A percentile compares a stretch with the other conserved stretches of the same genome.
phyloP scores from a whole-genome alignment of 2,888 invertebrate genomes.

The Argynnis bischoffii region DNA sequence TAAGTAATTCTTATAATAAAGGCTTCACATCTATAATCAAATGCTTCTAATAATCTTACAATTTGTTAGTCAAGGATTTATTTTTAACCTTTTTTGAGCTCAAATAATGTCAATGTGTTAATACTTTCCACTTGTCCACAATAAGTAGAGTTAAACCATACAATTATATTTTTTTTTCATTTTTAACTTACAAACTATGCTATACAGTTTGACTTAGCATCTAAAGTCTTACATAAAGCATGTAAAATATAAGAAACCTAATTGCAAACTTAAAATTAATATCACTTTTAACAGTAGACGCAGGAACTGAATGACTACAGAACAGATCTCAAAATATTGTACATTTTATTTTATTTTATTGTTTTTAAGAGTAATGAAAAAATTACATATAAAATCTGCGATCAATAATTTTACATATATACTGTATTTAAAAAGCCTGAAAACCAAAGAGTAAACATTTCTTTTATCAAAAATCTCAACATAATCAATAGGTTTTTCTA shows the following conservation, averaged over 20 bases:
- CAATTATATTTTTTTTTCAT: constrained; percentile 9
- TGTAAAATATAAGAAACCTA: constrained; percentile 46
- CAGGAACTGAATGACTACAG: constrained; percentile 66
- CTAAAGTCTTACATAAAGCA: constrained; percentile 26
- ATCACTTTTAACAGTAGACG: constrained; percentile 73
- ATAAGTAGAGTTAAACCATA: neutral
- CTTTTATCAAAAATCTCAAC: neutral
- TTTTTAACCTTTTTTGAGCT: constrained; percentile 11
- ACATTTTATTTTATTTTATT: constrained; percentile 25
- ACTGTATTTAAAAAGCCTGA: neutral
- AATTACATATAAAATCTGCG: neutral
- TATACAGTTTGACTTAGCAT: constrained; percentile 31
- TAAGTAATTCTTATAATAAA: neutral
- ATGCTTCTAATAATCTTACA: constrained; percentile 4
- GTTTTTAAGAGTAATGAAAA: constrained; percentile 3
- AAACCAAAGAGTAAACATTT: neutral
- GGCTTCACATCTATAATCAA: neutral
- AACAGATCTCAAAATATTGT: constrained; percentile 52
- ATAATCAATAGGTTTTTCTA: neutral
- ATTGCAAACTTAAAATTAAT: constrained; percentile 67
- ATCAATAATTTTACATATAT: constrained; percentile 4
- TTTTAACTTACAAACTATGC: constrained; percentile 26
- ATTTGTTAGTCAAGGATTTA: neutral
- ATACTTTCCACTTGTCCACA: constrained; percentile 9
- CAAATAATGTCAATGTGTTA: constrained; percentile 21